Evolutionary conservation across 2,113 vertebrate genomes (phyloP), one percentile per base, ranked within the genome.

Genomic region (Nothocercus julius): DNA sequence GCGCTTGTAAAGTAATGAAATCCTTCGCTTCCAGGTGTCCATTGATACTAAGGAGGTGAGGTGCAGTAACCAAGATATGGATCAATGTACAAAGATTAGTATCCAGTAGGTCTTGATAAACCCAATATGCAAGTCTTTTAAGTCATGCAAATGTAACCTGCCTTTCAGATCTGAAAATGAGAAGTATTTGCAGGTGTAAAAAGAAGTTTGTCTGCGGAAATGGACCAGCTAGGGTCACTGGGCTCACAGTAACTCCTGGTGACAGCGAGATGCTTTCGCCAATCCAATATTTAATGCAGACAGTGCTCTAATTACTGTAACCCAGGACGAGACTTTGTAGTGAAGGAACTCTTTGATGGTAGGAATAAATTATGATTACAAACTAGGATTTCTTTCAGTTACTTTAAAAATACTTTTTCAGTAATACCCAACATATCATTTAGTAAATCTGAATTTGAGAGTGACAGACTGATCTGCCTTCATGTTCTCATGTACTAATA

Each of bases 111-210:
- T 58, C 54, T 58, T 24, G 21, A 49, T 27, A 59, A 58, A 51
- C 11, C 59, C 45, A 82, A 88, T 18, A 30, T 4, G 30, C 30
- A 76, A 62, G 44, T 56, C 69, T 70, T 42, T 40, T 34, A 75
- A 64, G 27, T 67, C 20, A 49, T 38, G 61, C 21, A 88, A 74
- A 81, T 15, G 11, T 66, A 83, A 63, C n/a, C 42, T 1, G 0
- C 16, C 64, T 77, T 72, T 58, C 49, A 44, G 27, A 47, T 69
- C 25, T 64, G 62, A 81, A 72, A 86, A 86, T 38, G 1, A 72
- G 44, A 70, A 72, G 62, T 68, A 81, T 78, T 95, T 83, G 32
- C 69, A 27, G 54, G 53, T 87, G 80, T 87, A 85, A 90, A 90
- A 70, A 36, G n/a, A 36, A 24, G 45, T 63, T 36, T 1, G 1